Evolutionary conservation across 2,113 vertebrate genomes (phyloP).

Genomic region (Lophotis ruficrista): DNA sequence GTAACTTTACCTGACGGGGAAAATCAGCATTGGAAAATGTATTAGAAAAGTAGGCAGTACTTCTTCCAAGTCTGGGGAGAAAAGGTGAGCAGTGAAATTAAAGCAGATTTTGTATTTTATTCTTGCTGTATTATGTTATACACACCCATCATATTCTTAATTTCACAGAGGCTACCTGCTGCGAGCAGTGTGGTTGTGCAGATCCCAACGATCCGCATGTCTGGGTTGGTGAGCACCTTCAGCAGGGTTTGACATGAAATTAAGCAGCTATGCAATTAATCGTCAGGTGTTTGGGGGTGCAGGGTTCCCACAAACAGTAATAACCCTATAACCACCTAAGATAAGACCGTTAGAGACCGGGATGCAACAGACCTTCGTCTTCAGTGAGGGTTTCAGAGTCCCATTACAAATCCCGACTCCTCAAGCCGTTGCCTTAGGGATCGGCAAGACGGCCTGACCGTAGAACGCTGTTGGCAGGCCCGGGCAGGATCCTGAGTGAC

Average conservation of each 20-base stretch:
- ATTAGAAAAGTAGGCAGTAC: not conserved
- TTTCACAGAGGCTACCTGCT: not conserved
- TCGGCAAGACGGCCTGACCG: fast-evolving
- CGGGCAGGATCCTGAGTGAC: not conserved
- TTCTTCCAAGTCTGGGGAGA: not conserved
- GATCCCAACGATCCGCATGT: fast-evolving
- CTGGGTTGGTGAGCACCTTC: not conserved
- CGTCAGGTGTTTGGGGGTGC: not conserved
- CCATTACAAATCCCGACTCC: fast-evolving
- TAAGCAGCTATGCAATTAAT: not conserved
- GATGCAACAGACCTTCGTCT: not conserved
- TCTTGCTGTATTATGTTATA: fast-evolving
- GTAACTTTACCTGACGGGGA: not conserved
- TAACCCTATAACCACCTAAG: not conserved
- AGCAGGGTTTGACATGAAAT: not conserved
- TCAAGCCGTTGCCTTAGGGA: not conserved
- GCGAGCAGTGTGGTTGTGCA: not conserved
- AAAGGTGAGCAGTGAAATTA: not conserved
- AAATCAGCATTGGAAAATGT: not conserved
- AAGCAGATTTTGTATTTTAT: not conserved
- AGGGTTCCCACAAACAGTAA: not conserved
- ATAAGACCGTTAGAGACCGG: not conserved
- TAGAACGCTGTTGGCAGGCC: not conserved
- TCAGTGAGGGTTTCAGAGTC: not conserved
- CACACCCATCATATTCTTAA: too few relatives aligned